Evolutionary conservation across 2,797 vertebrate genomes (phyloP).

Genomic region (Falco columbarius): DNA sequence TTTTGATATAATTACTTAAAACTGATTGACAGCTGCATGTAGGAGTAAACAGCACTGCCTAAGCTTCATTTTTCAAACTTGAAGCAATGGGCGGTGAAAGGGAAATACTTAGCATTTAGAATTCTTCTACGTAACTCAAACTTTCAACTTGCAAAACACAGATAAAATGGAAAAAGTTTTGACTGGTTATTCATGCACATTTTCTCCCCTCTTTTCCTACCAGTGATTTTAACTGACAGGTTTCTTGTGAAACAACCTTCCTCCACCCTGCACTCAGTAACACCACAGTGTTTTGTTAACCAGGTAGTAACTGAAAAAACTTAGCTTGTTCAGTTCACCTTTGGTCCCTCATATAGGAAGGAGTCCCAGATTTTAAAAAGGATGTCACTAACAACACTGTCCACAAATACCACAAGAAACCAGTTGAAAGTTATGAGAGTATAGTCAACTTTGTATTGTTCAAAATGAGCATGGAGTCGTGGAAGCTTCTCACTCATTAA

Average conservation of each 20-base stretch:
- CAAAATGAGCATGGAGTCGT: constrained; percentile 91
- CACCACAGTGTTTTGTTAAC: neutral
- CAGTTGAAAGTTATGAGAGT: constrained; percentile 99
- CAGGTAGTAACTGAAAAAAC: neutral
- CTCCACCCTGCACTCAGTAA: neutral
- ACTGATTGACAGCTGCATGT: neutral
- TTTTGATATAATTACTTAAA: neutral
- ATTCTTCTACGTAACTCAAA: neutral
- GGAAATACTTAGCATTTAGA: neutral
- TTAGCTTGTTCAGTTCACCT: constrained; percentile 77
- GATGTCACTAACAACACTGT: constrained; percentile 94
- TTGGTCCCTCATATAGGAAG: constrained; percentile 96
- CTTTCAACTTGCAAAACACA: neutral
- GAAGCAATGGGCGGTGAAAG: neutral
- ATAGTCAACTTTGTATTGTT: constrained; percentile 93
- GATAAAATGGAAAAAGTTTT: neutral
- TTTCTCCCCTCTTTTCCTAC: neutral
- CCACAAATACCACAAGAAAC: constrained; percentile 98
- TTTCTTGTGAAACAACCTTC: neutral
- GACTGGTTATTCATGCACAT: neutral
- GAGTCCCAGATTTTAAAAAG: constrained; percentile 99
- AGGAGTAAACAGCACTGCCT: neutral
- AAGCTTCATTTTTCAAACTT: neutral
- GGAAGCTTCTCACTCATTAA: constrained; percentile 96
- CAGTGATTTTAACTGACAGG: neutral